phyloP scores from a whole-genome alignment of 1,140 invertebrate species.

The Babylonia areolata region DNA sequence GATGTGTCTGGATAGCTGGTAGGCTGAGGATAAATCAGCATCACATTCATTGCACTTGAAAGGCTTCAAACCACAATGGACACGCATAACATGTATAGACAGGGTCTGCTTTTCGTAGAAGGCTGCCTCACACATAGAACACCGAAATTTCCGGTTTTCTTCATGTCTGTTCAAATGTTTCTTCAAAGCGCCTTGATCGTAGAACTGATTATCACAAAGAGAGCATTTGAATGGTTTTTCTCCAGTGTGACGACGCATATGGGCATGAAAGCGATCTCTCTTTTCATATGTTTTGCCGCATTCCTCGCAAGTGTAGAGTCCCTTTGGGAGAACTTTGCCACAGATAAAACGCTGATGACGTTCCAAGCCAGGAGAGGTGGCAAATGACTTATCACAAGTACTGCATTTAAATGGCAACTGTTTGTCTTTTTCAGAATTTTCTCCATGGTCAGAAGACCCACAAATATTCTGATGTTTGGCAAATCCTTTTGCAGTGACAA shows the following conservation, averaged over 20 bases:
- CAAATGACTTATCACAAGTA: background rate
- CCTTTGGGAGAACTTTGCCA: background rate
- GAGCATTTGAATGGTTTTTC: background rate
- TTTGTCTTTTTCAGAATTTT: background rate
- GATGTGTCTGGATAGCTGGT: conserved; percentile 25
- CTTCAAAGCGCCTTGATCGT: background rate
- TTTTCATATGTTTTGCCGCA: background rate
- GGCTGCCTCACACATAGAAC: conserved; percentile 1
- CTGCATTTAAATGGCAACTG: background rate
- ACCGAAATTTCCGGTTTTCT: background rate
- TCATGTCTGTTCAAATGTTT: background rate
- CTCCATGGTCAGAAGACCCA: background rate
- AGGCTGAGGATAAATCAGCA: conserved; percentile 69
- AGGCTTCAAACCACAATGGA: conserved; percentile 76
- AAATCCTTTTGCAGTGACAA: conserved; percentile 4
- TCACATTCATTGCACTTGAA: conserved; percentile 71
- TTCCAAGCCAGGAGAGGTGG: background rate
- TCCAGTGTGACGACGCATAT: background rate
- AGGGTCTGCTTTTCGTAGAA: background rate
- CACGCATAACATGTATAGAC: conserved; percentile 77
- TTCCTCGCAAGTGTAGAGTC: background rate
- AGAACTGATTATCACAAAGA: background rate
- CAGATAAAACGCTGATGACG: conserved; percentile 4
- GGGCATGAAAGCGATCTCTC: background rate
- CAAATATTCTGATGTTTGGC: background rate